Conservation (phyloP, 1,140 invertebrate genomes). For the Drosophila santomea region DNA sequence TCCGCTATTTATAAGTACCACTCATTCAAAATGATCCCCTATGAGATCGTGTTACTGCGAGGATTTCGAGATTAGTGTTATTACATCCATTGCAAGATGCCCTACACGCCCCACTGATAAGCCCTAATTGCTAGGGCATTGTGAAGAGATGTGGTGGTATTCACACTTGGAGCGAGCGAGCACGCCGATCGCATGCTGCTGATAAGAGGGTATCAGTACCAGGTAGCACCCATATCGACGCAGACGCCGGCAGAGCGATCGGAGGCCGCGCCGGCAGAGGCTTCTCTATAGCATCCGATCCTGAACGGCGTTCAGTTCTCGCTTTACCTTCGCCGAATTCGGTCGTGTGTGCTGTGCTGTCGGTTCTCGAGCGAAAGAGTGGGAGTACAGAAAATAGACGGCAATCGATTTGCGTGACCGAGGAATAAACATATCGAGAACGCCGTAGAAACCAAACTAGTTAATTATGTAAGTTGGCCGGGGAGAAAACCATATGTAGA, state of each 20-base stretch:
- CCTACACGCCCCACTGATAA: slow-evolving; percentile 32
- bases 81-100: background rate
- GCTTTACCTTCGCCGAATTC: slow-evolving; percentile 70
- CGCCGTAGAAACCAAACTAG: background rate
- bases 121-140: slow-evolving; percentile 23
- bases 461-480: slow-evolving; percentile 61
- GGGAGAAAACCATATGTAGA: background rate
- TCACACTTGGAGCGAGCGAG: slow-evolving; percentile 26
- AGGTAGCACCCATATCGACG: slow-evolving; percentile 38
- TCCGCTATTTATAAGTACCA: background rate
- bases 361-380: slow-evolving; percentile 31
- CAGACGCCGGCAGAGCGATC: slow-evolving; percentile 20
- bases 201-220: slow-evolving; percentile 50
- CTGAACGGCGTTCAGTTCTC: slow-evolving; percentile 69
- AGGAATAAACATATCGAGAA: slow-evolving; percentile 1
- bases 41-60: no score
- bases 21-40: background rate
- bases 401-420: slow-evolving; percentile 16
- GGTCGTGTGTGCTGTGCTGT: slow-evolving; percentile 54
- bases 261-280: slow-evolving; percentile 6
- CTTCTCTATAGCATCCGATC: slow-evolving; percentile 71
- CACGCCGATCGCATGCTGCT: slow-evolving; percentile 38
- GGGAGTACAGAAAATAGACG: slow-evolving; percentile 11
- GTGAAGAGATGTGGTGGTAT: slow-evolving; percentile 3
- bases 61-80: background rate